Percentiles rank a stretch among this genome's conserved stretches.
Conservation (phyloP, 2,113 vertebrate genomes). For the Grallaria varia region DNA sequence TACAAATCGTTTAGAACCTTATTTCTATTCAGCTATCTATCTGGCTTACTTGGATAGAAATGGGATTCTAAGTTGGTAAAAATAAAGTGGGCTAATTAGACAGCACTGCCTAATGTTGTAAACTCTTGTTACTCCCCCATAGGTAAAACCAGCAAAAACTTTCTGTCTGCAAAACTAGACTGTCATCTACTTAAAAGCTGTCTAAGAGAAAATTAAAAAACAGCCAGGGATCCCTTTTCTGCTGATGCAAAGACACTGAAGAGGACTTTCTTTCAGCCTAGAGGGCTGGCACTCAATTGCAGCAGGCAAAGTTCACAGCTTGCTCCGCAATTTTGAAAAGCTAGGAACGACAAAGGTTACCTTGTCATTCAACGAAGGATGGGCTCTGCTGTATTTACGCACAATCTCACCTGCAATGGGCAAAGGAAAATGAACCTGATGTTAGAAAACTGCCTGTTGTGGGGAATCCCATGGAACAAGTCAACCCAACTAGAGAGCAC, state of each 20-base stretch:
- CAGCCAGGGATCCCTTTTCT: background rate
- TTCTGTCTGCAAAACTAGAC: background rate
- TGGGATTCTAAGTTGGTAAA: background rate
- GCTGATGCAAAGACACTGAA: background rate
- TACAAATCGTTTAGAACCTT: background rate
- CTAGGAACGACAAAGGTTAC: background rate
- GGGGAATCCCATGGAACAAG: background rate
- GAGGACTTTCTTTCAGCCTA: background rate
- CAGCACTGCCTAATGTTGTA: background rate
- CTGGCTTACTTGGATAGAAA: background rate
- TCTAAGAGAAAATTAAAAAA: background rate
- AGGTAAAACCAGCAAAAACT: background rate
- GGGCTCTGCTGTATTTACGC: conserved; percentile 88
- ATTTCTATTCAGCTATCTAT: background rate
- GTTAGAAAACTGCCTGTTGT: background rate
- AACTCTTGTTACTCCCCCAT: background rate
- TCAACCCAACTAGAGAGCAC: background rate
- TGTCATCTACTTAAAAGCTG: background rate
- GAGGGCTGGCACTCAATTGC: background rate
- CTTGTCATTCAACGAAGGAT: conserved; percentile 84
- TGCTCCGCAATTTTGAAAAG: background rate
- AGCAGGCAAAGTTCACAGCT: background rate
- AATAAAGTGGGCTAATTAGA: background rate
- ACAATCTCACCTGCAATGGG: conserved; percentile 87
- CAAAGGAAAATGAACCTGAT: conserved; percentile 11